Percentiles rank a stretch among this genome's conserved stretches.
phyloP scores from a whole-genome alignment of 2,113 vertebrate species.

The Sardina pilchardus region DNA sequence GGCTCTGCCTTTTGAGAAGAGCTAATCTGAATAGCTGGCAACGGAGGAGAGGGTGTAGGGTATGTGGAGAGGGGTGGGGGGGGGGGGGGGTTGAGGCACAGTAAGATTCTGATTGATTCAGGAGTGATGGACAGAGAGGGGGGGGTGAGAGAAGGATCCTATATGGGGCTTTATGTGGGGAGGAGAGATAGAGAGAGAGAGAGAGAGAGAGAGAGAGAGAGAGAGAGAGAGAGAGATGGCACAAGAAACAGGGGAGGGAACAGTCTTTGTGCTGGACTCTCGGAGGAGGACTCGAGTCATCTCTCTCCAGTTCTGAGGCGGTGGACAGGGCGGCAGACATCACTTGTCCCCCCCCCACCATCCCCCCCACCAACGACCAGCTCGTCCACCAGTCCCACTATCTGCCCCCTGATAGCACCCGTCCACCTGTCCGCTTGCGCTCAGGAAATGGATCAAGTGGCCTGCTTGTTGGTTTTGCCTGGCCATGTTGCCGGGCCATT shows the following conservation, averaged over 20 bases:
- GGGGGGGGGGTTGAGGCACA: neutral
- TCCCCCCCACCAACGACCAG: neutral
- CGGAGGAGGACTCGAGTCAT: neutral
- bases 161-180: no score
- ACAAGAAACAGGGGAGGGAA: neutral
- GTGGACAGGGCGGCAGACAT: neutral
- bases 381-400: neutral
- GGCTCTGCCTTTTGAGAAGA: constrained; percentile 43
- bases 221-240: constrained; percentile 19
- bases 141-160: neutral
- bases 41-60: constrained; percentile 40
- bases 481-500: neutral
- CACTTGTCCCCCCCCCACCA: neutral
- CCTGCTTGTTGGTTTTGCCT: neutral
- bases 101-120: neutral
- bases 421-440: neutral
- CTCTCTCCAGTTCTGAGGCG: neutral
- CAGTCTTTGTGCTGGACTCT: neutral
- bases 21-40: constrained; percentile 61
- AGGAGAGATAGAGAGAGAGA: constrained; percentile 38
- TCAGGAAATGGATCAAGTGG: neutral
- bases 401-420: neutral
- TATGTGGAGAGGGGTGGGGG: neutral
- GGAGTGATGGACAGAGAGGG: constrained; percentile 43
- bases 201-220: constrained; percentile 29